Conservation (phyloP, 2,113 vertebrate species). For the Trogon surrucura region DNA sequence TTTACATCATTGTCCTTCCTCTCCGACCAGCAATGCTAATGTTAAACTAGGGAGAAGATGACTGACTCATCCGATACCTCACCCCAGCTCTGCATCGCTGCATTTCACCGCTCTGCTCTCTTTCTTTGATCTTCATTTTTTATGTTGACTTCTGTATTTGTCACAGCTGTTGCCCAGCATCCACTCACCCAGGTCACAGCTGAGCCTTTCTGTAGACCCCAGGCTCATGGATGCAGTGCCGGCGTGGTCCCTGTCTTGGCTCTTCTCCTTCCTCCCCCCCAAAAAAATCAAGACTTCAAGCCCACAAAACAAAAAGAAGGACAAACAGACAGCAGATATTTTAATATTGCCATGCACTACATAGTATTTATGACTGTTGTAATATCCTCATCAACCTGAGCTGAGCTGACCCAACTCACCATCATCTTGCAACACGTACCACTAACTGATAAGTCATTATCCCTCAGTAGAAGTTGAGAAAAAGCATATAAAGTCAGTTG, state of each 20-base stretch:
- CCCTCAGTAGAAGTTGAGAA: neutral
- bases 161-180: accelerated
- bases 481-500: neutral
- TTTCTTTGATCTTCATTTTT: neutral
- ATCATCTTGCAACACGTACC: neutral
- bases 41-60: neutral
- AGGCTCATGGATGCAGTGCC: accelerated
- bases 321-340: neutral
- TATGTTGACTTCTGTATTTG: neutral
- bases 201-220: accelerated
- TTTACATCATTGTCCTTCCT: neutral
- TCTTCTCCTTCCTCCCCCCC: neutral
- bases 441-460: neutral
- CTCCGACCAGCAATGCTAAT: neutral
- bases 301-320: neutral
- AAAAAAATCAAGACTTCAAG: too few relatives aligned
- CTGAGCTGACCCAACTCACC: neutral
- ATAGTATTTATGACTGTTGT: neutral
- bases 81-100: neutral
- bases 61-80: neutral
- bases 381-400: neutral
- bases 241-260: neutral
- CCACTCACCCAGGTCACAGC: accelerated
- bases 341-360: neutral
- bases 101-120: neutral